Base-by-base conservation (phyloP, 2,888 invertebrate species). In the Brachylomia viminalis region DNA sequence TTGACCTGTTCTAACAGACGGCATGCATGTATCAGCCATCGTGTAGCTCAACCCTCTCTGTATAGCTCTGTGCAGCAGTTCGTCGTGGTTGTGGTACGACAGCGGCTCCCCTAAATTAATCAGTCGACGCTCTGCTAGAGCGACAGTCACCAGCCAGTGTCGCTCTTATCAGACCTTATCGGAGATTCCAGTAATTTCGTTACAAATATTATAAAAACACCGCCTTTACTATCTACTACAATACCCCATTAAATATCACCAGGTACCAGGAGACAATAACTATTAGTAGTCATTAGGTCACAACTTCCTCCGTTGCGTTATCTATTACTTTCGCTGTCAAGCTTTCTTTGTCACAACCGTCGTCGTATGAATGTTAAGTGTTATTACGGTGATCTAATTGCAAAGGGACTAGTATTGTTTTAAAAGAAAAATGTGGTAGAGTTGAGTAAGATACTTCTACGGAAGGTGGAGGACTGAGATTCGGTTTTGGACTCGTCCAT, bases 251-350 rank as follows among this genome's bases (percentile, higher is more conserved):
- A 65, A 62, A 56, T 62, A 72, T 47, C 23, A 72, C 13, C 11
- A 65, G 10, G 71, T 80, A 86, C 77, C 42, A 86, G 84, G 85
- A 75, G 87, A 90, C 85, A 78, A 88, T 85, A 87, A 86, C 70
- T 72, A 58, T 73, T 33, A 86, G 69, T 72, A 62, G 73, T 47
- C 83, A 89, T 84, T 83, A 88, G 92, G 91, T 87, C 91, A 86
- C 80, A 54, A 89, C 89, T 92, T 93, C 92, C 92, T 90, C 67
- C 80, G 85, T 83, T 64, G 67, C 74, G 79, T 92, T 93, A 93
- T 93, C 93, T 84, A 85, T 77, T 66, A 84, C 90, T 92, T 92
- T 92, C 92, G 80, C 87, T 90, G 79, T 90, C 91, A 91, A 90
- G 77, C 90, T 91, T 89, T 91, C 89, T 84, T 88, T 67, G 75